Conservation (phyloP, 2,113 vertebrate species). For the Cyrtonyx montezumae region DNA sequence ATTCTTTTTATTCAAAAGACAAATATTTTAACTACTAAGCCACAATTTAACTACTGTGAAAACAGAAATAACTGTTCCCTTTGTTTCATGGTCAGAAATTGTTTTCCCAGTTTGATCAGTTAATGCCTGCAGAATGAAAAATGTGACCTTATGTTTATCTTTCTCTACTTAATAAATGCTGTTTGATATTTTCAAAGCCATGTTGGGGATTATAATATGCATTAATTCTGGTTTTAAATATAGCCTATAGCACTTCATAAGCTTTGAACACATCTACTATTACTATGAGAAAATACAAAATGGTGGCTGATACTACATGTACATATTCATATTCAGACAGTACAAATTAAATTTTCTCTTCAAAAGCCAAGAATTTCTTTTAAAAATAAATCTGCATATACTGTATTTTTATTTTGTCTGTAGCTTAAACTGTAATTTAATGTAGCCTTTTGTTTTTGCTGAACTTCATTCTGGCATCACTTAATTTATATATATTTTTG, state of each 20-base stretch:
- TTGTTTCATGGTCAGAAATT: not conserved
- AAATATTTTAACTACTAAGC: not conserved
- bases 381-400: not conserved
- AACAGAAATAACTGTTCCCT: not conserved
- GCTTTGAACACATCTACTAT: not conserved
- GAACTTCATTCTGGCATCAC: not conserved
- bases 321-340: not conserved
- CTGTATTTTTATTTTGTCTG: not conserved
- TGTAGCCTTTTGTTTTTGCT: not conserved
- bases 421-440: not conserved
- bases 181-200: constrained; percentile 37
- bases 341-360: not conserved
- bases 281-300: not conserved
- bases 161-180: constrained; percentile 27
- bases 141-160: constrained; percentile 12
- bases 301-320: not conserved
- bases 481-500: not conserved
- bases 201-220: not conserved
- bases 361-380: not conserved
- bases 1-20: not conserved
- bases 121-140: not conserved
- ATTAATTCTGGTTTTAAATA: constrained; percentile 30
- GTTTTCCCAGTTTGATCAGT: not conserved
- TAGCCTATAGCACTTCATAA: not conserved
- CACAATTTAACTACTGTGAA: not conserved